phyloP scores from a whole-genome alignment of 2,888 invertebrate species.

The Reticulitermes lucifugus region DNA sequence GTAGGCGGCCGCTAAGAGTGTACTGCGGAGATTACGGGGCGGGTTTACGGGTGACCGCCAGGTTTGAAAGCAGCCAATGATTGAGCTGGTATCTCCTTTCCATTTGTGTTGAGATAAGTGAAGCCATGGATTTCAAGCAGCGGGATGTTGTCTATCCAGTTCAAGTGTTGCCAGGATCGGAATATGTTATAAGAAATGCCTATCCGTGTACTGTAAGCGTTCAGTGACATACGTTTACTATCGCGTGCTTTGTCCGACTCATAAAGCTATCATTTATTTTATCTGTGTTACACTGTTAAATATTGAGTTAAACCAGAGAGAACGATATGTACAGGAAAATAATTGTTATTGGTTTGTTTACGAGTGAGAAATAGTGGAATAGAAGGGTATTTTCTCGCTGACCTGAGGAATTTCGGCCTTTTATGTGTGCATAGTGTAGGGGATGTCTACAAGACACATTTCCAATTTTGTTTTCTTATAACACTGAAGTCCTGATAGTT shows the following conservation, averaged over 20 bases:
- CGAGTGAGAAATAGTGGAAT: no score
- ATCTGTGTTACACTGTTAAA: no score
- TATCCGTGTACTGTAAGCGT: constrained; percentile 24
- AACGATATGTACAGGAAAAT: no score
- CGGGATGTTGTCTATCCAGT: constrained; percentile 28
- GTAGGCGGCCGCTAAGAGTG: not conserved
- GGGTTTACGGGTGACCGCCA: not conserved
- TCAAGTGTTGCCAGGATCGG: constrained; percentile 25
- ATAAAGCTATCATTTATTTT: not conserved
- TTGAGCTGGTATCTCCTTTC: not conserved
- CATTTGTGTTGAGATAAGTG: not conserved
- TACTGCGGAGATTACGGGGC: not conserved
- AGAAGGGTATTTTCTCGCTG: no score
- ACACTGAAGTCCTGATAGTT: no score
- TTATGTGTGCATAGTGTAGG: no score
- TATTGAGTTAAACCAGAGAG: no score
- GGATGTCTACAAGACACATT: no score
- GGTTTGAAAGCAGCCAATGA: constrained; percentile 18
- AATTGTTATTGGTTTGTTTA: no score
- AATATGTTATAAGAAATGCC: constrained; percentile 14
- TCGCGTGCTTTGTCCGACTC: not conserved
- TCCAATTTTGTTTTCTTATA: no score
- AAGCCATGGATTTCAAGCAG: not conserved
- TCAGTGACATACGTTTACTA: not conserved
- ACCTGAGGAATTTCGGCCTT: no score